These are phyloP conservation scores for Chaitophorus viminalis DNA, from an alignment of 2,888 invertebrate genomes.

Conservation along the genomic window DNA sequence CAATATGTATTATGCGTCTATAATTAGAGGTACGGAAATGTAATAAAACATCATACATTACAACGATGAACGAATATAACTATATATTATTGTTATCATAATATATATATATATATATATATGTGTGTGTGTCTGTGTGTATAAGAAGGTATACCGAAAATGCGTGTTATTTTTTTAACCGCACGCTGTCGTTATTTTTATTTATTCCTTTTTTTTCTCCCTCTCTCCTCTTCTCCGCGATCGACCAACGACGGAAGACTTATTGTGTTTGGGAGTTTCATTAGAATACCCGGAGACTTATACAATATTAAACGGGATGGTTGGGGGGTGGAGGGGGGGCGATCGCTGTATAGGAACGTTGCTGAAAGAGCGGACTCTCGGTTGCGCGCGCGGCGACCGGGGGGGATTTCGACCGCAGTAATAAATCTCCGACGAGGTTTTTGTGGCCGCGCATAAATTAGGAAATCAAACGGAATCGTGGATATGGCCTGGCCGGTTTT, in stretches of 20 bases:
- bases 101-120: background rate
- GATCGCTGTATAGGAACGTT: slow-evolving; percentile 7
- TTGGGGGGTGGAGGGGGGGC: slow-evolving; percentile 40
- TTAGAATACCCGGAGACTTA: slow-evolving; percentile 55
- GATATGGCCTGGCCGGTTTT: slow-evolving; percentile 59
- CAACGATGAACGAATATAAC: too few species aligned
- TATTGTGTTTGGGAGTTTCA: slow-evolving; percentile 45
- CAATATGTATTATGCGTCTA: too few species aligned
- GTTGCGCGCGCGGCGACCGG: background rate
- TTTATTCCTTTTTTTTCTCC: background rate
- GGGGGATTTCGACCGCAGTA: slow-evolving; percentile 33
- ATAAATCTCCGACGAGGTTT: slow-evolving; percentile 62
- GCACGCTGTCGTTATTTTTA: slow-evolving; percentile 25
- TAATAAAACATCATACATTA: too few species aligned
- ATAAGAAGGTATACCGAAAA: background rate
- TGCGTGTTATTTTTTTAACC: background rate
- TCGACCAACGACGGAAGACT: slow-evolving; percentile 14
- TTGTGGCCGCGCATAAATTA: slow-evolving; percentile 61
- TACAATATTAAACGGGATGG: slow-evolving; percentile 53
- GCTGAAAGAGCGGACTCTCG: background rate
- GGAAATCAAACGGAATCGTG: slow-evolving; percentile 61
- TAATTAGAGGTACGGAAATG: too few species aligned
- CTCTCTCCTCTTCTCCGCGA: background rate
- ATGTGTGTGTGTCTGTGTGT: too few species aligned
- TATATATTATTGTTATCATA: background rate